phyloP scores from a whole-genome alignment of 37 sponge, comb jelly and placozoan species.

The Lycopodina hypogea region DNA sequence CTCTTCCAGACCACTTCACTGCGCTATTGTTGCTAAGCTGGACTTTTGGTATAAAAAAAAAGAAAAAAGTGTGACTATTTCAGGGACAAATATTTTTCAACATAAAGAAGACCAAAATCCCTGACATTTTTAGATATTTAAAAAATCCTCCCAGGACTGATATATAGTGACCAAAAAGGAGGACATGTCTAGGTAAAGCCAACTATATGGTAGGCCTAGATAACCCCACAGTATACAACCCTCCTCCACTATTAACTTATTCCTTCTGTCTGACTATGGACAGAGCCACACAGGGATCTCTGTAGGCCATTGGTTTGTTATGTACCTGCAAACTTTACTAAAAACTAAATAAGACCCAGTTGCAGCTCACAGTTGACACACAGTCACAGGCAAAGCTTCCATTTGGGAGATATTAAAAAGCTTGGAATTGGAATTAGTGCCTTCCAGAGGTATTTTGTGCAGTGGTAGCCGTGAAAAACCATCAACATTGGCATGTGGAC shows the following conservation, averaged over 20 bases:
- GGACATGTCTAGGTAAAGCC: too few species aligned
- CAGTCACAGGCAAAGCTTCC: background rate
- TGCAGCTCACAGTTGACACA: background rate
- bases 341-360: background rate
- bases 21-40: too few species aligned
- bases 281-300: background rate
- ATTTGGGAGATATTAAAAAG: background rate
- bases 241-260: constrained; percentile 1
- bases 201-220: too few species aligned
- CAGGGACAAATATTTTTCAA: too few species aligned
- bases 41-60: too few species aligned
- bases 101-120: too few species aligned
- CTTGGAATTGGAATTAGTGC: background rate
- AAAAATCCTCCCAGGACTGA: too few species aligned
- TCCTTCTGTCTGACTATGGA: background rate
- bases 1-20: too few species aligned
- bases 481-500: constrained; percentile 13
- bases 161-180: too few species aligned
- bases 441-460: background rate
- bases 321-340: constrained; percentile 5
- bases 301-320: constrained; percentile 45
- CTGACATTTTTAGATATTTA: too few species aligned
- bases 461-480: constrained; percentile 1
- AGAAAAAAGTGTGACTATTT: too few species aligned
- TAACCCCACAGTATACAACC: constrained; percentile 2